Evolutionary conservation across 2,113 vertebrate genomes (phyloP), one percentile per base, ranked within the genome.

Genomic region (Oncorhynchus keta): DNA sequence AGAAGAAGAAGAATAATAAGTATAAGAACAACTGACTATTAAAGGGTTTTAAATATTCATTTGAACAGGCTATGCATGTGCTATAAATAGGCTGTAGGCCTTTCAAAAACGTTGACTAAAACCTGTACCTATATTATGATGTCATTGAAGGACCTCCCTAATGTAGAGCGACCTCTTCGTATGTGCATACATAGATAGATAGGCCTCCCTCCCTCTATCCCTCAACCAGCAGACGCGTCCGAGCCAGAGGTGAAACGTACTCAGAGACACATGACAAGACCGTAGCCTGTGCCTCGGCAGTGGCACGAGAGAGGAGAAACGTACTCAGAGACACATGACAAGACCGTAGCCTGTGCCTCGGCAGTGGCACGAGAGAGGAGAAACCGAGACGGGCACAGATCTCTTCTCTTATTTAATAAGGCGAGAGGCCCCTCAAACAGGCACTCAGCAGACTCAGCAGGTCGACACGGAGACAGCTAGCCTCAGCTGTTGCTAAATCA

Each of bases 401-500:
- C 76, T 73, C 74, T 70, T 84, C 28, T 88, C 92, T 89, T 88
- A 81, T 88, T 94, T 87, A 88, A 51, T 28, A 28, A 28, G 28
- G 28, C 3, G 95, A 96, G 94, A 91, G 81, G 72, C 85, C 89
- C 88, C 88, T 89, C 96, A 96, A 97, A 97, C 94, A 96, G 93
- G 92, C 82, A 81, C 92, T 94, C 90, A 86, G 93, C 93, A 92
- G 82, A 81, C 93, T 94, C 90, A 87, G 93, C 86, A 91, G 75
- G 89, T 35, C 85, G 79, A 84, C 93, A 91, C 83, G 75, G 89
- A 91, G 90, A 83, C 51, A 55, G 5, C 51, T 18, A 55, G 87
- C 91, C 90, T 95, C 97, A 98, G 97, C 96, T 97, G 96, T 91
- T 89, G 88, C 86, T 79, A 90, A 62, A 95, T 96, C 90, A 94